phyloP scores from a whole-genome alignment of 2,797 vertebrate genomes.

The Cheirogaleus major region DNA sequence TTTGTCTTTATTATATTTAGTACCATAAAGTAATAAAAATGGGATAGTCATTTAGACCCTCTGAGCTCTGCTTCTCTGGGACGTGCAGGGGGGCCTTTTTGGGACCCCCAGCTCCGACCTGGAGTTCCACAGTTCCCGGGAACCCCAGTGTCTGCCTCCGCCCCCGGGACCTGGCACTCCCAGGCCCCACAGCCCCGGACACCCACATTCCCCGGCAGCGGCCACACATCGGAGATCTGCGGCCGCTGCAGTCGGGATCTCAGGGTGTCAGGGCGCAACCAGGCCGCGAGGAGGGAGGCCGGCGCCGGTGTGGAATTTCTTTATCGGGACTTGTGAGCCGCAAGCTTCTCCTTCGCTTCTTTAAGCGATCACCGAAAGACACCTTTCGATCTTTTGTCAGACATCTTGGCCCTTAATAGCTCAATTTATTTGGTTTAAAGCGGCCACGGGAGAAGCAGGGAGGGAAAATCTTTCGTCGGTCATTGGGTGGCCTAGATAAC shows the following conservation, averaged over 20 bases:
- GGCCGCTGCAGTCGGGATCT: background rate
- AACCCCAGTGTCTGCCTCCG: background rate
- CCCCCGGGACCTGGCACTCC: background rate
- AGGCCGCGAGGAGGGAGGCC: conserved; percentile 40
- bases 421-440: conserved; percentile 77
- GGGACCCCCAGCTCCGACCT: background rate
- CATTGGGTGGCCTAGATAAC: conserved; percentile 85
- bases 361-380: conserved; percentile 64
- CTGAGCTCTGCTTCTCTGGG: background rate
- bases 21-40: background rate
- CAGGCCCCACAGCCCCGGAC: background rate
- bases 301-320: conserved; percentile 74
- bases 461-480: conserved; percentile 78
- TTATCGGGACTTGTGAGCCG: conserved; percentile 68
- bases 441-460: conserved; percentile 41
- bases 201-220: background rate
- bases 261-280: background rate
- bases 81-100: background rate
- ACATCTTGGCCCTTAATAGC: conserved; percentile 69
- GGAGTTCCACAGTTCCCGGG: background rate
- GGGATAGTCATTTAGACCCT: background rate
- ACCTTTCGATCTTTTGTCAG: conserved; percentile 74
- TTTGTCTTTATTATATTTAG: background rate
- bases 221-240: background rate
- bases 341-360: conserved; percentile 40